Base-by-base conservation (phyloP, 2,113 vertebrate genomes). In the Pterophyllum scalare region DNA sequence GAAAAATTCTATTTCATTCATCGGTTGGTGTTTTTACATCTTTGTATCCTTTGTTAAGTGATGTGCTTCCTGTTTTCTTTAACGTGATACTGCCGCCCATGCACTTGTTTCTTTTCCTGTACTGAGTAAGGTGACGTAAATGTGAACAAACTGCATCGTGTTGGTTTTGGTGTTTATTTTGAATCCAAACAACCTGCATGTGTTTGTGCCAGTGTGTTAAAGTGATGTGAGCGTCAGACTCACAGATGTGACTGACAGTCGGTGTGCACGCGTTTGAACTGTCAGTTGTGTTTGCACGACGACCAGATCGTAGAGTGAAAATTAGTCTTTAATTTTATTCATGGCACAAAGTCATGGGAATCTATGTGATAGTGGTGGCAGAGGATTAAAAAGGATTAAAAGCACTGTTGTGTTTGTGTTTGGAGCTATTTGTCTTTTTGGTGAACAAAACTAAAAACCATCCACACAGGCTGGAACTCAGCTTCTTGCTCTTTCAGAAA, bases 61-160 rank as follows among this genome's bases (percentile, higher is more conserved):
- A n/a, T 9, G 28, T 12, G 64, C 84, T 94, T 94, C 94, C 92
- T 89, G 90, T 83, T 92, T 80, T 74, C 75, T 11, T 22, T 84
- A 38, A 31, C 7, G 3, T n/a, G 1, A 2, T 28, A 49, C 46
- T 28, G 43, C 40, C 20, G 28, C 56, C 17, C n/a, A 33, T 82
- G 79, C 83, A 77, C 40, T 64, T 81, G 52, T 79, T 76, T 88
- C 80, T 80, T 81, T 92, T 92, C 91, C 80, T 93, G 88, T 79
- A 15, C 40, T 13, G n/a, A 52, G 38, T 24, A 6, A 59, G 56
- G 22, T 17, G 57, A 57, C 3, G 0, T 77, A 10, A 80, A 7
- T 4, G 15, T 24, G 40, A 61, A 64, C 3, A 26, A 14, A 24
- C 60, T 70, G 8, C 28, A 19, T 31, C 59, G 20, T 59, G 60